These are phyloP conservation scores for Papilio helenus DNA, from an alignment of 1,140 invertebrate genomes.

Conservation along the genomic window DNA sequence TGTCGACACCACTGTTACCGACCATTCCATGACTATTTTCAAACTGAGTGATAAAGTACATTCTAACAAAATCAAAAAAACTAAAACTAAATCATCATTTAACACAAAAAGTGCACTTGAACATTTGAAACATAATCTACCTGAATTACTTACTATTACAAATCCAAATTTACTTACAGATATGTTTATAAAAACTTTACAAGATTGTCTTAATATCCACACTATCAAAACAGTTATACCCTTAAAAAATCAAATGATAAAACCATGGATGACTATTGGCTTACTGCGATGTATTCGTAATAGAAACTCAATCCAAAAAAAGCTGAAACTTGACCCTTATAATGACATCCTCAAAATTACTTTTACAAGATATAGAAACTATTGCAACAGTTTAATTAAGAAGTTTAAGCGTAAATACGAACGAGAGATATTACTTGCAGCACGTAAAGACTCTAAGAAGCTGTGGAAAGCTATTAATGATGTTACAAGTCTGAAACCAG, in stretches of 20 bases:
- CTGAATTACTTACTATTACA: background rate
- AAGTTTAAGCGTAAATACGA: conserved; percentile 33
- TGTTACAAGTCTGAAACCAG: background rate
- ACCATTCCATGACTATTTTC: conserved; percentile 41
- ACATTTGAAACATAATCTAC: too few relatives aligned
- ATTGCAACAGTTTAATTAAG: conserved; percentile 35
- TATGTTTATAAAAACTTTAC: conserved; percentile 4
- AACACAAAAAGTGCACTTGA: too few relatives aligned
- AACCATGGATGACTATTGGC: background rate
- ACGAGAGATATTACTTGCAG: conserved; percentile 20
- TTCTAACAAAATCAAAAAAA: too few relatives aligned
- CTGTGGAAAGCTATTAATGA: conserved; percentile 9
- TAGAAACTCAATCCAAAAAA: conserved; percentile 31
- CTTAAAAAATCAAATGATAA: background rate
- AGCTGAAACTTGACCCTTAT: conserved; percentile 31
- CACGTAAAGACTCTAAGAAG: conserved; percentile 2
- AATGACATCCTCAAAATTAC: conserved; percentile 35
- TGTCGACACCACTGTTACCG: conserved; percentile 41
- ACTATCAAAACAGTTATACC: background rate
- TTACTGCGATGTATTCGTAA: conserved; percentile 32
- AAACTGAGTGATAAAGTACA: too few relatives aligned
- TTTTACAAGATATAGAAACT: conserved; percentile 31
- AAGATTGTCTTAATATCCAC: background rate
- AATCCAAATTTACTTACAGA: conserved; percentile 35
- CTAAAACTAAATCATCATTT: too few relatives aligned